Conservation (phyloP, 2,888 invertebrate genomes). For the Drosophila merina region DNA sequence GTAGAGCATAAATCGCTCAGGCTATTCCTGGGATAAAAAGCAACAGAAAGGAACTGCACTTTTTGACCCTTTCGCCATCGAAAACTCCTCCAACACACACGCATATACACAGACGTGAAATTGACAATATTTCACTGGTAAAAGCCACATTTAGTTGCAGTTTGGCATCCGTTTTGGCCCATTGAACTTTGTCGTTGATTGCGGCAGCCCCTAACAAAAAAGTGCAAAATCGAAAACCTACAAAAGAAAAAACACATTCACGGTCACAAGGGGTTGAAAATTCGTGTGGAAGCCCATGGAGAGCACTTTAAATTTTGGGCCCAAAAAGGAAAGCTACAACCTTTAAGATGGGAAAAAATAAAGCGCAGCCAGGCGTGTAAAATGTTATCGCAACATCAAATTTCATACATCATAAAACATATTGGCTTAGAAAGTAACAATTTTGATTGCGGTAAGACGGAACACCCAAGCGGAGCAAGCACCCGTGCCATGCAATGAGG, state of each 20-base stretch:
- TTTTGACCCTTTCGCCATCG: constrained; percentile 6
- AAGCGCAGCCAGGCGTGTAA: constrained; percentile 75
- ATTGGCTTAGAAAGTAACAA: constrained; percentile 81
- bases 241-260: constrained; percentile 13
- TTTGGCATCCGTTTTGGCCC: constrained; percentile 60
- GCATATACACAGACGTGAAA: constrained; percentile 53
- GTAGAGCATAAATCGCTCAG: constrained; percentile 34
- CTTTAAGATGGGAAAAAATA: constrained; percentile 51
- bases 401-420: constrained; percentile 82
- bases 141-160: constrained; percentile 76
- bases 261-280: constrained; percentile 36
- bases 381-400: constrained; percentile 81
- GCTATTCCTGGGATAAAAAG: constrained; percentile 14
- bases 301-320: constrained; percentile 47
- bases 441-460: constrained; percentile 77
- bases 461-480: constrained; percentile 55
- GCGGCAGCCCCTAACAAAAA: constrained; percentile 51
- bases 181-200: constrained; percentile 75
- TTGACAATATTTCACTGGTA: constrained; percentile 72
- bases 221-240: constrained; percentile 7
- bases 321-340: constrained; percentile 1
- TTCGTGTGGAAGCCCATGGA: constrained; percentile 33
- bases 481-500: constrained; percentile 64
- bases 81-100: constrained; percentile 24
- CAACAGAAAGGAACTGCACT: constrained; percentile 46